Evolutionary conservation across 2,888 invertebrate genomes (phyloP).

Genomic region (Agapetus fuscipes): DNA sequence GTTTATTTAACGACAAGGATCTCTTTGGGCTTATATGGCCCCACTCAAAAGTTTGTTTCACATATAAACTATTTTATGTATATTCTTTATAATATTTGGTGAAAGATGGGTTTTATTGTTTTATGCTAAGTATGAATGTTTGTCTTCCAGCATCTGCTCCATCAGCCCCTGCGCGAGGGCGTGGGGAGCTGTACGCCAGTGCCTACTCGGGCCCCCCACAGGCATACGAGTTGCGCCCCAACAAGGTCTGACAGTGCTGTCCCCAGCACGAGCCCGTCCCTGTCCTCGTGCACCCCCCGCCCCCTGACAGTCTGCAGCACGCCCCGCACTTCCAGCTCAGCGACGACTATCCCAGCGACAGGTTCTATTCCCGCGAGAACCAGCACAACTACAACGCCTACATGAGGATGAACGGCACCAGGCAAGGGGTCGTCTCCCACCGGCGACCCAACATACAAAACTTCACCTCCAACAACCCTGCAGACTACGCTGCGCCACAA

Average conservation of each 20-base stretch:
- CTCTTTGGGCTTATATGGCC: too few species aligned
- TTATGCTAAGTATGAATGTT: too few species aligned
- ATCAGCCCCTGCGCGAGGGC: constrained; percentile 40
- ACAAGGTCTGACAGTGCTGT: constrained; percentile 51
- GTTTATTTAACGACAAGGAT: too few species aligned
- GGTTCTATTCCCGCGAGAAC: constrained; percentile 27
- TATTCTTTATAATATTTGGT: too few species aligned
- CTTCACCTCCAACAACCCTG: constrained; percentile 5
- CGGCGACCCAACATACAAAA: constrained; percentile 12
- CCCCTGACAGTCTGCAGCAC: constrained; percentile 30
- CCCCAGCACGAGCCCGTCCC: constrained; percentile 25
- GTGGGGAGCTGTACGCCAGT: constrained; percentile 59
- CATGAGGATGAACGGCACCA: constrained; percentile 18
- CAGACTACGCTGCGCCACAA: not conserved
- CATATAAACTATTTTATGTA: too few species aligned
- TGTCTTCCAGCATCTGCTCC: constrained; percentile 28
- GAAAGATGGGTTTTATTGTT: too few species aligned
- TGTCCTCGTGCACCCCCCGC: constrained; percentile 34
- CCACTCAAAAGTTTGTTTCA: too few species aligned
- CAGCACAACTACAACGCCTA: constrained; percentile 21
- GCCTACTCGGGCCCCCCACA: constrained; percentile 51
- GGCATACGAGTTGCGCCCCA: constrained; percentile 64
- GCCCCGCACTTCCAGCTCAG: constrained; percentile 6
- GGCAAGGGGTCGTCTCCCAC: constrained; percentile 9
- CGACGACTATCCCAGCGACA: constrained; percentile 18